Base-by-base conservation (phyloP, 2,888 invertebrate genomes). In the Rotaria sp. region DNA sequence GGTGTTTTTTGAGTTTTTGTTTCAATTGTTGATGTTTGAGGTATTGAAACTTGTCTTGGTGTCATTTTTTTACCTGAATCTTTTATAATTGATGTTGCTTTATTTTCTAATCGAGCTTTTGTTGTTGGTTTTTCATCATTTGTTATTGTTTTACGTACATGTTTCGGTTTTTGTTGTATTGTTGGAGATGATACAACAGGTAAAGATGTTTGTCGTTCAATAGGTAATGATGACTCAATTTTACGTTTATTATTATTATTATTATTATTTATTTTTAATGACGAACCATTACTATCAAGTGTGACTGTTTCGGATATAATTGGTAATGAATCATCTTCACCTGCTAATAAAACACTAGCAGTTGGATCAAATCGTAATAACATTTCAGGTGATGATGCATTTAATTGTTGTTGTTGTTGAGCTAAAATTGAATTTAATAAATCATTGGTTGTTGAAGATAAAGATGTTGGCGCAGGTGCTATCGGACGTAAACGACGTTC, bases 41-140 rank as follows among this genome's bases (percentile, higher is more conserved):
- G 45, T 45, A 15, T 26, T 26, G 45, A 13, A 45, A 15, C 45
- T 45, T 45, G 80, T 45, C 45, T 24, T n/a, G 80, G 80, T 11
- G 80, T 80, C 80, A 80, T 80, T n/a, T 80, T 80, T 80, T 45
- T 80, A 26, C 80, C 24, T 26, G 80, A 24, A 26, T 80, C 80
- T 80, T 80, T 80, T 67, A 67, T 67, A 13, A 80, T 45, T 26
- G 80, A 80, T 45, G 45, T 45, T 2, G 80, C 80, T 80, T 80
- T 80, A n/a, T 80, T 80, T 80, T 80, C 80, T 80, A 80, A 80
- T 45, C 80, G 26, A 13, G 80, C 45, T 80, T 80, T 80, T 26
- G 80, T 24, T 26, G 80, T 80, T 24, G 45, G 13, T 15, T 80
- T 80, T 45, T 45, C 80, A 26, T 41, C 45, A 80, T 18, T 41